phyloP scores from a whole-genome alignment of 1,140 invertebrate genomes.

The Nebria ingens region DNA sequence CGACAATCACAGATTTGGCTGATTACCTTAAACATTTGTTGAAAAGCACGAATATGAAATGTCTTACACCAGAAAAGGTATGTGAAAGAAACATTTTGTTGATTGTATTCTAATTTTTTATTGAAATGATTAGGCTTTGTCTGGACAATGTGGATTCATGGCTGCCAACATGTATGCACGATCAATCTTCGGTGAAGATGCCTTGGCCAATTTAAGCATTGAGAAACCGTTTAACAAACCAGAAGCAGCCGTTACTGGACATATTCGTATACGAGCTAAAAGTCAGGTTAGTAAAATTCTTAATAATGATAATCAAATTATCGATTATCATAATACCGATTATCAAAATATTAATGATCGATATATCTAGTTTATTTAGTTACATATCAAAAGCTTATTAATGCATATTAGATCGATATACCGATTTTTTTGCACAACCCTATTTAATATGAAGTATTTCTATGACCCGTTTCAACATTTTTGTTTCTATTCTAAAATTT shows the following conservation, averaged over 20 bases:
- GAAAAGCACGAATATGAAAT: slow-evolving; percentile 97
- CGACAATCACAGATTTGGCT: slow-evolving; percentile 82
- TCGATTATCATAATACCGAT: no score
- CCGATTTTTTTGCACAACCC: no score
- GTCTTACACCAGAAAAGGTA: slow-evolving; percentile 89
- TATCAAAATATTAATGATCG: no score
- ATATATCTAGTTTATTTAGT: no score
- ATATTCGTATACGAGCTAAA: slow-evolving; percentile 95
- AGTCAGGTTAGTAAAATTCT: slow-evolving; percentile 84
- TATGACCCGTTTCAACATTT: no score
- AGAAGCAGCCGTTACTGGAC: slow-evolving; percentile 83
- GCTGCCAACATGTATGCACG: slow-evolving; percentile 98
- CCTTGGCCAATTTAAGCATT: slow-evolving; percentile 95
- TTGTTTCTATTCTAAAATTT: no score
- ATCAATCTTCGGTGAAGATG: slow-evolving; percentile 99
- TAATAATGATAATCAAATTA: no score
- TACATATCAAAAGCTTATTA: no score
- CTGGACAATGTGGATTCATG: slow-evolving; percentile 97
- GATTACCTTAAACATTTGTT: slow-evolving; percentile 90
- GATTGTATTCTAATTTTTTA: no score
- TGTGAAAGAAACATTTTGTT: background rate
- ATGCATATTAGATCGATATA: no score
- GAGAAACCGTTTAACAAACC: slow-evolving; percentile 87
- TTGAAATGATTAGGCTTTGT: slow-evolving; percentile 56
- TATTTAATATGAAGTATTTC: no score